Base-by-base conservation (phyloP, 2,888 invertebrate genomes). In the Ectemnius lituratus region DNA sequence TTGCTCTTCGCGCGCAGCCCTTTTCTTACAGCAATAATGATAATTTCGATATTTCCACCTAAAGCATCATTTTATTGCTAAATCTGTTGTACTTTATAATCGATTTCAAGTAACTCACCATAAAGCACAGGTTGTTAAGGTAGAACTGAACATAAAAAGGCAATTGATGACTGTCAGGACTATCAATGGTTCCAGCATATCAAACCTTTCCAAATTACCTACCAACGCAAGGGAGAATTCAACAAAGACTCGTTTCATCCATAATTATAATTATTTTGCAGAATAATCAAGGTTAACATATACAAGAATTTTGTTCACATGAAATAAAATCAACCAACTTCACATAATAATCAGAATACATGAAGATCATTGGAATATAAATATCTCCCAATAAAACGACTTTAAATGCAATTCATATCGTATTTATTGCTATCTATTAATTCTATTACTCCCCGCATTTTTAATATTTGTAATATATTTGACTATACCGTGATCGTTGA, bases 111-210 rank as follows among this genome's bases (percentile, higher is more conserved):
- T 52, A 52, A 14, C 62, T 77, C 78, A 86, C 86, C 85, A 87
- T 45, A 87, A 79, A 18, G 87, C 85, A 62, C 86, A 87, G 0
- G 85, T 87, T 46, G 86, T 87, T 58, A 86, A 71, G 20, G 86
- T 85, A 1, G 87, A 87, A 61, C 86, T 85, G 78, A 87, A 83
- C 86, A 86, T 86, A 63, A 87, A 85, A 67, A 87, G 80, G 58
- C 86, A 86, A 70, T 87, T 87, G n/a, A 87, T 59, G 47, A 87
- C 84, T 18, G 85, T 87, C 49, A 87, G 67, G 45, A 86, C 81
- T 61, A 87, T 74, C 37, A 87, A 59, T 45, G 86, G 82, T 20
- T 85, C 87, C 60, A 87, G 18, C 85, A 86, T 87, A 66, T 37
- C 8, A 37, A 37, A 37, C 8, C 1, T 37, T 37, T 37, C 37